A percentile compares a stretch with the other conserved stretches of the same genome.
These are phyloP conservation scores for Sweltsa coloradensis DNA, from an alignment of 1,140 invertebrate species.

Conservation along the genomic window DNA sequence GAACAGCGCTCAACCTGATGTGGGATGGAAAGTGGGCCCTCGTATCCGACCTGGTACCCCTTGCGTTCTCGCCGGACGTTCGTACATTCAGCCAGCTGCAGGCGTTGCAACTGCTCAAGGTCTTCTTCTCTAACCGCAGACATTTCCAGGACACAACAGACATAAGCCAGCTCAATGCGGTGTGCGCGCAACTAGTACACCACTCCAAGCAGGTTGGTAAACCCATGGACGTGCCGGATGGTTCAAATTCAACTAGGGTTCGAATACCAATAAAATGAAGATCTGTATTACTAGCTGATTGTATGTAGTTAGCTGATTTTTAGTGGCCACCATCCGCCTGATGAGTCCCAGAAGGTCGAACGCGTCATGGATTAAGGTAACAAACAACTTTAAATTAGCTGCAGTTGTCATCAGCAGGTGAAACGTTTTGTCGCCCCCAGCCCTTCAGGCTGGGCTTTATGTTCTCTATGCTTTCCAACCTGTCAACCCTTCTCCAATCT, in stretches of 20 bases:
- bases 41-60: slow-evolving; percentile 37
- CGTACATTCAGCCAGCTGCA: slow-evolving; percentile 47
- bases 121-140: slow-evolving; percentile 43
- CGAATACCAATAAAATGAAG: neutral
- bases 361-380: too few relatives aligned
- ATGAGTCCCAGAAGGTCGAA: too few relatives aligned
- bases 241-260: neutral
- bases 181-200: slow-evolving; percentile 19
- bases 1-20: slow-evolving; percentile 40
- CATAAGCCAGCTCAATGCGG: slow-evolving; percentile 17
- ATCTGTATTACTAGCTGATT: neutral
- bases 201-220: slow-evolving; percentile 26
- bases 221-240: neutral
- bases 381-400: too few relatives aligned
- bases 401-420: too few relatives aligned
- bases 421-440: too few relatives aligned
- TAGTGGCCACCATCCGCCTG: too few relatives aligned
- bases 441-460: too few relatives aligned
- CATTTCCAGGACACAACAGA: neutral
- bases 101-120: slow-evolving; percentile 44
- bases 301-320: too few relatives aligned
- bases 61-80: slow-evolving; percentile 43
- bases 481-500: too few relatives aligned
- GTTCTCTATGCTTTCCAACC: too few relatives aligned
- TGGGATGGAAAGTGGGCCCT: slow-evolving; percentile 48